Base-by-base conservation (phyloP, 2,797 vertebrate genomes). In the Muscicapa striata region DNA sequence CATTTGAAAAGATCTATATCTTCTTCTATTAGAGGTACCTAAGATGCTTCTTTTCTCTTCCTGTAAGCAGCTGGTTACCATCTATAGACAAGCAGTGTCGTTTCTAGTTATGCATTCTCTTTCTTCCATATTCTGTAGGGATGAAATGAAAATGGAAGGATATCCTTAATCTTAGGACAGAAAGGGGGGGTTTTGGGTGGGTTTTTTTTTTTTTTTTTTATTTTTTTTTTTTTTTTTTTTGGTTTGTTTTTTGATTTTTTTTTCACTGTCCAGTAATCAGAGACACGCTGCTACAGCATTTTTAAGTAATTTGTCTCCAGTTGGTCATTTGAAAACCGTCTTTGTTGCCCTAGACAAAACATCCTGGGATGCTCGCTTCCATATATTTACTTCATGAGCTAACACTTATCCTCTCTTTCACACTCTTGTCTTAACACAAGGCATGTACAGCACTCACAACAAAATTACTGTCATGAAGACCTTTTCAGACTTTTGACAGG, bases 61-160 rank as follows among this genome's bases (percentile, higher is more conserved):
- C 10, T 54, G 4, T 41, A 51, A 75, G 18, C 15, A 75, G 10
- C 7, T 79, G 22, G 9, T 27, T 32, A 30, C 30, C 30, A 40
- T 27, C 13, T 29, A 32, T 3, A 59, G 8, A 43, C 6, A 70
- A 36, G 4, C 5, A 22, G 13, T 41, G 32, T 29, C 27, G 27
- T 43, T 63, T 57, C 58, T 73, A 58, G 29, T 15, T 5, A 24
- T 5, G 10, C 6, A 27, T 48, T 46, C 27, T 81, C 22, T 45
- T 92, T n/a, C 17, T 75, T 26, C 18, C 11, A 20, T 51, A 54
- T 2, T 5, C 22, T 1, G 0, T 27, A 54, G 13, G 3, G 5
- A 20, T 40, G 49, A 64, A 59, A 84, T 32, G 4, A 10, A 89
- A 70, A 30, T 20, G 19, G 30, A 58, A 68, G 27, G 43, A 68